Evolutionary conservation across 2,113 vertebrate genomes (phyloP).

Genomic region (Marcusenius ussheri): DNA sequence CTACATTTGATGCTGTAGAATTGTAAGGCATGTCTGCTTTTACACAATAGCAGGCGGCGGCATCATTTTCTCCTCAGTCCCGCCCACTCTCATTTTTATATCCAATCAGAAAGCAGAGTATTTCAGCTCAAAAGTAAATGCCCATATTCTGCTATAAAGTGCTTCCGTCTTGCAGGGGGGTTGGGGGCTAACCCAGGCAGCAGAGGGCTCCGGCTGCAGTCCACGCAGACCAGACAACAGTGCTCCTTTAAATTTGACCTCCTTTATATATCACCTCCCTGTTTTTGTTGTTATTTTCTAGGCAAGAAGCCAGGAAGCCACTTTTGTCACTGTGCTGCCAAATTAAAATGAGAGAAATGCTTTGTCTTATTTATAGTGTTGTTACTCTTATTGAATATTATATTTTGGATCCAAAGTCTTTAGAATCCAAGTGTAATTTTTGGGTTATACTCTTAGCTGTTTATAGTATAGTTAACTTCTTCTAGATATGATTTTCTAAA

Average conservation of each 20-base stretch:
- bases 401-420: not conserved
- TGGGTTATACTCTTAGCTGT: not conserved
- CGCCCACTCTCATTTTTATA: not conserved
- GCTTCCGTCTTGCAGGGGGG: not conserved
- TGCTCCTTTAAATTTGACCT: not conserved
- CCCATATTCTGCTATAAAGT: not conserved
- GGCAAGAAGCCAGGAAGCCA: not conserved
- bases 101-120: not conserved
- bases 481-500: not conserved
- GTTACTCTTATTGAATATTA: not conserved
- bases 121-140: not conserved
- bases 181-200: not conserved
- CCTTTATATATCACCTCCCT: not conserved
- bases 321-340: not conserved
- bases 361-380: not conserved
- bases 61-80: not conserved
- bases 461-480: not conserved
- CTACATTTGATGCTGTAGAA: not conserved
- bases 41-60: not conserved
- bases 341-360: not conserved
- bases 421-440: not conserved
- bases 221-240: not conserved
- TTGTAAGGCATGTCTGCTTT: not conserved
- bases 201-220: not conserved
- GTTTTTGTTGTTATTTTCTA: not conserved